Conservation (phyloP, 2,888 invertebrate species). For the Boloria euphrosyne region DNA sequence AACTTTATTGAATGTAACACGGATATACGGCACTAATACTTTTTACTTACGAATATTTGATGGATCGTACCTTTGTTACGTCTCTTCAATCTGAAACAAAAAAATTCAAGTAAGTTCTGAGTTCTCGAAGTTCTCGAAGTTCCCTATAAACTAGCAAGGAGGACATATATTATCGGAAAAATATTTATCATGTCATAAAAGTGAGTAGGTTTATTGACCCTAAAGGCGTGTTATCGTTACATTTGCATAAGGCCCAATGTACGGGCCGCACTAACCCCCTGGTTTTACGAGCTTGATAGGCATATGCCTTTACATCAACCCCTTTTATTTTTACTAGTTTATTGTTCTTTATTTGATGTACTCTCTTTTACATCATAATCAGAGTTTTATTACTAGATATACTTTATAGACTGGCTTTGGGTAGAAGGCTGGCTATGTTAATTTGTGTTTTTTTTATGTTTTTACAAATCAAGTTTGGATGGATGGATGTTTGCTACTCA, state of each 20-base stretch:
- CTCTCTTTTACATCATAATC: slow-evolving; percentile 19
- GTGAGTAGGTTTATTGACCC: slow-evolving; percentile 78
- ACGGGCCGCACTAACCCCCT: slow-evolving; percentile 54
- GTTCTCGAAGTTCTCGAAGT: slow-evolving; percentile 47
- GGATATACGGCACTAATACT: slow-evolving; percentile 1
- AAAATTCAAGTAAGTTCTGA: slow-evolving; percentile 39
- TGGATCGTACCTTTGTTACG: slow-evolving; percentile 48
- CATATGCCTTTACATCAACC: slow-evolving; percentile 42
- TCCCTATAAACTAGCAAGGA: slow-evolving; percentile 39
- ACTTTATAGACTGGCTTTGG: slow-evolving; percentile 1
- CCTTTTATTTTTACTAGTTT: slow-evolving; percentile 29
- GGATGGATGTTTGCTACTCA: too few species aligned
- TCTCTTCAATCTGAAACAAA: slow-evolving; percentile 41
- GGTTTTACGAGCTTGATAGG: slow-evolving; percentile 66
- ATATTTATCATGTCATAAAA: slow-evolving; percentile 79
- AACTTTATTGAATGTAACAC: slow-evolving; percentile 8
- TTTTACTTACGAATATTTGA: slow-evolving; percentile 11
- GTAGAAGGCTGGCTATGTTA: too few species aligned
- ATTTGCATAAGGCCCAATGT: slow-evolving; percentile 73
- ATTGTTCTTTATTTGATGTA: slow-evolving; percentile 34
- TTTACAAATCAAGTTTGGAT: too few species aligned
- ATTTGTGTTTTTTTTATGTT: too few species aligned
- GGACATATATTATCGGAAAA: slow-evolving; percentile 61
- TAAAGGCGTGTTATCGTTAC: slow-evolving; percentile 77
- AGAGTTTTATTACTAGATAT: slow-evolving; percentile 9